Evolutionary conservation across 1,140 invertebrate genomes (phyloP), one percentile per base, ranked within the genome.

Genomic region (Pissodes strobi): DNA sequence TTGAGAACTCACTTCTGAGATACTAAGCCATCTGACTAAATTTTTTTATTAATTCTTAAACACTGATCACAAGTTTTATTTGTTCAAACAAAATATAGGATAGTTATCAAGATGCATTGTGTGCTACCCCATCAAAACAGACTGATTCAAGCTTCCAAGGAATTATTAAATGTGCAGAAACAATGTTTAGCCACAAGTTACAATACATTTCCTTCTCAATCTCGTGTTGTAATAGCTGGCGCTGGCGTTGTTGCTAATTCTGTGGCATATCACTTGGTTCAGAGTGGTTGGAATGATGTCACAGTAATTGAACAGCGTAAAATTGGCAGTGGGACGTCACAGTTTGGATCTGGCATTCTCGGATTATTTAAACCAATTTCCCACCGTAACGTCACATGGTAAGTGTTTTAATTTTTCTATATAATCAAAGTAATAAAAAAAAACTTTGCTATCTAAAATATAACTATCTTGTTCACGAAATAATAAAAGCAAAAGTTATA

Each of bases 241-340:
- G 85, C 85, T 51, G 87, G 87, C 19, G 81, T 84, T 12, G 82
- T 88, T 21, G 87, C 85, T 6, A 85, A 86, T 74, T 88, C 86
- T 12, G 83, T 88, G 13, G 87, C 87, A 13, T 89, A 89, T 78
- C 87, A 89, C 76, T 75, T 89, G 43, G 80, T 83, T 27, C 69
- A 83, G 64, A 79, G 82, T 70, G 87, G 86, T 1, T 87, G 83
- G 82, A 85, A 78, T 46, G 86, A 89, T 81, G 80, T 88, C 2
- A 70, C 88, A 0, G 78, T 89, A 12, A 67, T 89, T 43, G 87
- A 88, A 68, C 84, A 87, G 76, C 81, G 84, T 62, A 87, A 84
- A 69, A 81, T 89, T 65, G 85, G 84, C 9, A 84, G 85, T 76
- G 88, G 88, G 22, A 85, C 86, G 30, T 88, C 86, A 1, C 83